Evolutionary conservation across 2,888 invertebrate species (phyloP), one percentile per base, ranked within the genome.

Genomic region (Lithophane ornitopus): DNA sequence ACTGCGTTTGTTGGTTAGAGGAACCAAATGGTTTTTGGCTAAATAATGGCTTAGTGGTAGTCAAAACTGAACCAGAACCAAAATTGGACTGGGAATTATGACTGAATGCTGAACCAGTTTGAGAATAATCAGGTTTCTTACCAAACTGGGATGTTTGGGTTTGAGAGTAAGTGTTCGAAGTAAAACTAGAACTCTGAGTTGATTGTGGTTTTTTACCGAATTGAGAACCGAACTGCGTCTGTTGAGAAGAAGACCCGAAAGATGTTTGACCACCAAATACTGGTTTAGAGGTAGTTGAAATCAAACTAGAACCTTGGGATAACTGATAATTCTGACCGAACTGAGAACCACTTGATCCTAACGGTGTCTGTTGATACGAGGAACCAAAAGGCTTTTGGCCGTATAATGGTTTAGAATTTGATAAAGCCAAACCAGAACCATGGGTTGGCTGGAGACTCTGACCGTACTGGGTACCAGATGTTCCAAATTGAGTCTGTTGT

Each of bases 401-500:
- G 58, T 19, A 59, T 28, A 19, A 59, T 59, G 76, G 76, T 46
- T 73, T 76, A 52, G 12, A 34, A 4, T 34, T 34, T 6, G 34
- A 34, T 34, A 34, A 34, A 34, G 34, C 6, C 34, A 34, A 34
- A 34, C 34, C 34, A 34, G 34, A 34, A 34, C 34, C 34, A 4
- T 34, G 34, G 34, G 34, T 34, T 34, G 34, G 6, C 34, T 34
- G 34, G 34, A 34, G 34, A 34, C 34, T 34, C 34, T 34, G 34
- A 34, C 34, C 34, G 6, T 34, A 34, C 44, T 74, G 68, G 14
- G 74, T 72, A 34, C 39, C 52, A 28, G 49, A 8, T 22, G 59
- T 19, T 44, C 71, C 71, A 8, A n/a, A 56, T 56, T 79, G 69
- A 22, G 72, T 56, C 12, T 63, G 76, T 79, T 86, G 87, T 26